These are phyloP conservation scores for Pectinophora gossypiella DNA, from an alignment of 1,140 invertebrate genomes.

Conservation along the genomic window DNA sequence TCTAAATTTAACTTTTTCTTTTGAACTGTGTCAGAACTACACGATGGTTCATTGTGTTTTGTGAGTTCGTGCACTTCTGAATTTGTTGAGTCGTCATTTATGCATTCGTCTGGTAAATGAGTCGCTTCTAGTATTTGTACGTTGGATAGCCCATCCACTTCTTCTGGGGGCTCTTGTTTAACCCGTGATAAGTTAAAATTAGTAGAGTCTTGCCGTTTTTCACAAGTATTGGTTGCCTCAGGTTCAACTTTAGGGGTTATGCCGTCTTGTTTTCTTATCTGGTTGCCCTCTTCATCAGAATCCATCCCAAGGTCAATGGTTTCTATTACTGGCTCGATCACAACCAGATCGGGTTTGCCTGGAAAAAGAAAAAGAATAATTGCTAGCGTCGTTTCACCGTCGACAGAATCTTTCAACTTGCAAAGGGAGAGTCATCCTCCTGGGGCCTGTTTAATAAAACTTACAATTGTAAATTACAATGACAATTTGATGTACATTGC, in stretches of 20 bases:
- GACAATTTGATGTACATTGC: too few relatives aligned
- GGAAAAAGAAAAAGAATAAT: slow-evolving; percentile 9
- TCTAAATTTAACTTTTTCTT: background rate
- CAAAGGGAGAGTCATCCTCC: too few relatives aligned
- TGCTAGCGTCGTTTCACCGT: too few relatives aligned
- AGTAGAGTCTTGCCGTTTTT: background rate
- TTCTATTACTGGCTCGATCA: slow-evolving; percentile 51
- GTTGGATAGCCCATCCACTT: slow-evolving; percentile 10
- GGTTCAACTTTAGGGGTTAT: background rate
- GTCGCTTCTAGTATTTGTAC: slow-evolving; percentile 4
- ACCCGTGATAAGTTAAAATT: background rate
- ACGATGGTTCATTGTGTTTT: too few relatives aligned
- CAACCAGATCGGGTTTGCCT: slow-evolving; percentile 41
- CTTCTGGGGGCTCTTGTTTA: background rate
- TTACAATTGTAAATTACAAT: too few relatives aligned
- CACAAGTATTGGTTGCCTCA: background rate
- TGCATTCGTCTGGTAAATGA: background rate
- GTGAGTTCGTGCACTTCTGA: too few relatives aligned
- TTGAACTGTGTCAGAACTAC: too few relatives aligned
- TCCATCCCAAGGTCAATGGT: slow-evolving; percentile 43
- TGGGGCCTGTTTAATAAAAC: too few relatives aligned
- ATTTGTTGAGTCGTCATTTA: background rate
- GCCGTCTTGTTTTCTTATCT: background rate
- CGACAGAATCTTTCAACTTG: too few relatives aligned
- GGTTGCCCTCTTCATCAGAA: slow-evolving; percentile 15